These are phyloP conservation scores for Brotula barbata DNA, from an alignment of 2,797 vertebrate genomes.

Conservation along the genomic window DNA sequence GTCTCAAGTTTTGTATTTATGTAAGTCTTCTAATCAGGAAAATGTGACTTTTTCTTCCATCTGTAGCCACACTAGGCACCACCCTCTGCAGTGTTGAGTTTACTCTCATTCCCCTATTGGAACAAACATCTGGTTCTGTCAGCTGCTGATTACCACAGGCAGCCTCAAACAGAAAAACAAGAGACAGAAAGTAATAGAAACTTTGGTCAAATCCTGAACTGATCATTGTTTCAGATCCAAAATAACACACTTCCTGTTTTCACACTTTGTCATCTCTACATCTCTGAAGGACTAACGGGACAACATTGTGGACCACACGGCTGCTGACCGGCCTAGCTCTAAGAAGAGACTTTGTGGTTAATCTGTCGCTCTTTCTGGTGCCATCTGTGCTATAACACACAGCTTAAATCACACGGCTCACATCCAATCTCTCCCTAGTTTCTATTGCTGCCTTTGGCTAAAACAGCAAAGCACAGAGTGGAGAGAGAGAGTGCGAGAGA, in stretches of 20 bases:
- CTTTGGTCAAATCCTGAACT: too few species aligned
- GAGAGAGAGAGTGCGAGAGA: slow-evolving; percentile 34
- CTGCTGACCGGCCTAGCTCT: slow-evolving; percentile 27
- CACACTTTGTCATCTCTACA: slow-evolving; percentile 17
- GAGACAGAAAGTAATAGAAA: not conserved
- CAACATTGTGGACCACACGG: slow-evolving; percentile 38
- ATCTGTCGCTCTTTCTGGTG: slow-evolving; percentile 42
- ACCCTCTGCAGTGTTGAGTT: slow-evolving; percentile 21
- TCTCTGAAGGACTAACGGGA: slow-evolving; percentile 1
- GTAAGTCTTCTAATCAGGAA: not conserved
- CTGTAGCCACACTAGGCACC: slow-evolving; percentile 20
- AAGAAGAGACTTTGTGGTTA: slow-evolving; percentile 33
- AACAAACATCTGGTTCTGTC: slow-evolving; percentile 7
- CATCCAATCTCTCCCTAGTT: slow-evolving; percentile 49
- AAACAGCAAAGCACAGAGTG: slow-evolving; percentile 23
- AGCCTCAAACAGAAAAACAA: slow-evolving; percentile 10
- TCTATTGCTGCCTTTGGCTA: slow-evolving; percentile 43
- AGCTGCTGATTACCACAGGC: slow-evolving; percentile 4
- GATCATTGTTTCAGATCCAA: not conserved
- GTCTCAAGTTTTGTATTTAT: too few species aligned
- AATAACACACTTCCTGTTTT: too few species aligned
- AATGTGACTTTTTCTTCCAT: slow-evolving; percentile 24
- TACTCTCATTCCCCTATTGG: slow-evolving; percentile 19
- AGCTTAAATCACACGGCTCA: slow-evolving; percentile 43
- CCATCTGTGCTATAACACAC: slow-evolving; percentile 27